A percentile compares a stretch with the other conserved stretches of the same genome.
These are phyloP conservation scores for Chironomus tepperi DNA, from an alignment of 1,140 invertebrate species.

Conservation along the genomic window DNA sequence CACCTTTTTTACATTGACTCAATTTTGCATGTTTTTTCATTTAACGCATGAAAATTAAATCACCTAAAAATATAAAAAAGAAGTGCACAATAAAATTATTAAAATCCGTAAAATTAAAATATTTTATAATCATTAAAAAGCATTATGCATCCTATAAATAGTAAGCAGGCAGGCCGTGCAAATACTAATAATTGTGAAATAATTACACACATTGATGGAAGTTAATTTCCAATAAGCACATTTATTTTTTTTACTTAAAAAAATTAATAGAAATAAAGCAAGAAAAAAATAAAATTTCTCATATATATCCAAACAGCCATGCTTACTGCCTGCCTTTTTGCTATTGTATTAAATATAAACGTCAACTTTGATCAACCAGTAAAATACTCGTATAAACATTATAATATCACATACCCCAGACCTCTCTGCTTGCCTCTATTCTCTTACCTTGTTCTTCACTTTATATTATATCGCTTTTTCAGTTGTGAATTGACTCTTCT, in stretches of 20 bases:
- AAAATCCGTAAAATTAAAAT: no score
- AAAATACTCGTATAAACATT: constrained; percentile 24
- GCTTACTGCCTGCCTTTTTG: background rate
- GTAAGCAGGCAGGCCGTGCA: background rate
- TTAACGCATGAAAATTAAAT: no score
- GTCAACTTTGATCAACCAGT: constrained; percentile 23
- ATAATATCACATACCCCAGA: constrained; percentile 11
- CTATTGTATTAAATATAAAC: constrained; percentile 22
- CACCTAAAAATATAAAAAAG: no score
- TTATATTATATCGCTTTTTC: background rate
- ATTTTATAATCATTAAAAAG: no score
- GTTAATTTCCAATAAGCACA: background rate
- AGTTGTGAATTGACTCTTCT: constrained; percentile 23
- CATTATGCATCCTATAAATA: no score
- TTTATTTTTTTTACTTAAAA: constrained; percentile 8
- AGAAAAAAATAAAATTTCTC: background rate
- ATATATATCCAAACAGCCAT: background rate
- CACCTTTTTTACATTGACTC: no score
- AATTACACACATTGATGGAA: constrained; percentile 4
- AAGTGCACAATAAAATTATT: no score
- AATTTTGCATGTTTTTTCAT: no score
- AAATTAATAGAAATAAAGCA: background rate
- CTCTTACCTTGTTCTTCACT: constrained; percentile 20
- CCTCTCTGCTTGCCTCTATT: constrained; percentile 6
- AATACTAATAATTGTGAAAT: constrained; percentile 14